Conservation (phyloP, 2,888 invertebrate genomes). For the Drosophila birchii region DNA sequence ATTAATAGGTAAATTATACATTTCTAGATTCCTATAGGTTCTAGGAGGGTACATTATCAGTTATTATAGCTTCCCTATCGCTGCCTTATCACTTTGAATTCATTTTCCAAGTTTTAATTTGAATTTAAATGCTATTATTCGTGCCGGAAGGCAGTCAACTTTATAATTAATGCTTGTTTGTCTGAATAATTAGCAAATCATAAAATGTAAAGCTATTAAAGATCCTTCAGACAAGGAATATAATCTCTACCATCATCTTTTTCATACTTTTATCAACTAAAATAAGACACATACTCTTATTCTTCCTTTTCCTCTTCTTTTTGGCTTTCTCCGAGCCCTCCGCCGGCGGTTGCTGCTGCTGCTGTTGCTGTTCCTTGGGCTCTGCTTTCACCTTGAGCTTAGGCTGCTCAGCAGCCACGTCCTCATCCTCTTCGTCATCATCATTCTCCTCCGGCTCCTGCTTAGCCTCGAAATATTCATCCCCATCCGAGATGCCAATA, state of each 20-base stretch:
- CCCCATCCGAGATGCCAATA: constrained; percentile 48
- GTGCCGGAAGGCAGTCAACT: neutral
- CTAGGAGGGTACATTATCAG: neutral
- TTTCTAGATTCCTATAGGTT: neutral
- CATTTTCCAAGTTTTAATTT: neutral
- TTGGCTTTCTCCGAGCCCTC: constrained; percentile 65
- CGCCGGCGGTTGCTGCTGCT: constrained; percentile 20
- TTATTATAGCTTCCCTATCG: neutral
- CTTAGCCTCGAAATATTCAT: constrained; percentile 54
- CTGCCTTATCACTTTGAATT: neutral
- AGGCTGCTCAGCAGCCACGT: constrained; percentile 50
- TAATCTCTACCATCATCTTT: neutral
- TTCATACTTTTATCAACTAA: neutral
- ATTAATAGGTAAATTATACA: neutral
- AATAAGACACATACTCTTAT: constrained; percentile 62
- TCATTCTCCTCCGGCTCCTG: constrained; percentile 9
- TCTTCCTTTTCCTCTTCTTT: constrained; percentile 82
- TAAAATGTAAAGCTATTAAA: neutral
- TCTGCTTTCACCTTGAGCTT: constrained; percentile 11
- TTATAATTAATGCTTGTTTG: neutral
- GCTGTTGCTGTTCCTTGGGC: constrained; percentile 10
- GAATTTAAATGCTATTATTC: neutral
- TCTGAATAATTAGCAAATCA: neutral
- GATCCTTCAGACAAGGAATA: neutral
- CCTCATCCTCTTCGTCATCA: constrained; percentile 34